A percentile compares a stretch with the other conserved stretches of the same genome.
These are phyloP conservation scores for Sesamia nonagrioides DNA, from an alignment of 1,140 invertebrate species.

Conservation along the genomic window DNA sequence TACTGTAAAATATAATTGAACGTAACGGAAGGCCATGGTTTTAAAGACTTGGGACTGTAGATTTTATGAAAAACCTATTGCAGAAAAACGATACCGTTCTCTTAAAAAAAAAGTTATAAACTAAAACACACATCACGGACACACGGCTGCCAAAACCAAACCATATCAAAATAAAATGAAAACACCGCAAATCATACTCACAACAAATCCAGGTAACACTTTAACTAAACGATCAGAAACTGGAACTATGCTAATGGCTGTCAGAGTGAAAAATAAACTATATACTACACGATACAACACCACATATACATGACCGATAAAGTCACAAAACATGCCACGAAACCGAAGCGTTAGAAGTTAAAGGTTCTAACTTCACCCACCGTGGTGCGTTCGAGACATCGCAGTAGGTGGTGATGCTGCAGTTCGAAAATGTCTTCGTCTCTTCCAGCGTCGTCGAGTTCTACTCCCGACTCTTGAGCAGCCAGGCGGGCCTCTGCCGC, in stretches of 20 bases:
- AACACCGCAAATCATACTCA: neutral
- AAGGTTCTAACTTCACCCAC: conserved; percentile 84
- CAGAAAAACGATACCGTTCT: neutral
- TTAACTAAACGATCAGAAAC: neutral
- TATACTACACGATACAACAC: conserved; percentile 25
- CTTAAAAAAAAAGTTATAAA: neutral
- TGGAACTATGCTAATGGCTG: neutral
- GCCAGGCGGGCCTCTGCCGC: conserved; percentile 98
- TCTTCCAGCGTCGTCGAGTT: conserved; percentile 95
- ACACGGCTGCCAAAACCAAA: neutral
- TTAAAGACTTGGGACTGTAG: neutral
- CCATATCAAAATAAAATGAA: neutral
- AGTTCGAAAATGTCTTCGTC: conserved; percentile 99
- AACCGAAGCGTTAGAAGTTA: conserved; percentile 1
- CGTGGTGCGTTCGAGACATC: conserved; percentile 99
- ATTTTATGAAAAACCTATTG: too few species aligned
- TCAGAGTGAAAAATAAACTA: neutral
- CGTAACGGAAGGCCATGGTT: neutral
- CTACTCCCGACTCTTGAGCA: conserved; percentile 96
- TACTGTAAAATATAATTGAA: neutral
- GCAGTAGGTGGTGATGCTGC: conserved; percentile 99
- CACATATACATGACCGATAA: conserved; percentile 16
- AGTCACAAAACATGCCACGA: conserved; percentile 32
- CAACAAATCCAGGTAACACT: conserved; percentile 6
- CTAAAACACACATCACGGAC: neutral